Percentiles rank a stretch among this genome's conserved stretches.
Conservation (phyloP, 2,888 invertebrate species). For the Eupelmus urozonus region DNA sequence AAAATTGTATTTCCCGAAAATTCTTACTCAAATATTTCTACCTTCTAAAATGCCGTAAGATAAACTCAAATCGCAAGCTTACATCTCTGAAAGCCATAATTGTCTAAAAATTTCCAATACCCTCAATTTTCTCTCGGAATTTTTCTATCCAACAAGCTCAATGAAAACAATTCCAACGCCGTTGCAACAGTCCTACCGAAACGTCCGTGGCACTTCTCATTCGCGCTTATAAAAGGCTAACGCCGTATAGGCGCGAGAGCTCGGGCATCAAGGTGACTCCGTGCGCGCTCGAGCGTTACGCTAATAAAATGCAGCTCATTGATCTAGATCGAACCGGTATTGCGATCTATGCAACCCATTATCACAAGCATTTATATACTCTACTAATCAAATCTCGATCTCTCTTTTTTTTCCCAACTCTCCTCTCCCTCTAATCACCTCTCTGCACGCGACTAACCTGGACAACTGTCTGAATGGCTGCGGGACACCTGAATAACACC, state of each 20-base stretch:
- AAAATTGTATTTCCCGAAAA: background rate
- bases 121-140: background rate
- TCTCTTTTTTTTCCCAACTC: conserved; percentile 13
- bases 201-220: background rate
- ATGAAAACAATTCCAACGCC: too few relatives aligned
- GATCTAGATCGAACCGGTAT: conserved; percentile 32
- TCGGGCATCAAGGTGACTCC: conserved; percentile 38
- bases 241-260: too few relatives aligned
- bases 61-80: too few relatives aligned
- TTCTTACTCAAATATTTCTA: too few relatives aligned
- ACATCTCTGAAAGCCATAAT: too few relatives aligned
- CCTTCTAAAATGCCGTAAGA: too few relatives aligned
- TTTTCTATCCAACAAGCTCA: too few relatives aligned
- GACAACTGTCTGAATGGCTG: too few relatives aligned
- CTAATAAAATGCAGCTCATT: background rate
- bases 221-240: background rate
- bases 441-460: background rate
- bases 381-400: conserved; percentile 20
- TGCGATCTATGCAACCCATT: too few relatives aligned
- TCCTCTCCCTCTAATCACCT: background rate
- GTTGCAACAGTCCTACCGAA: background rate
- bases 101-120: too few relatives aligned
- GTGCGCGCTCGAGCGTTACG: background rate
- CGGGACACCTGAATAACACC: too few relatives aligned
- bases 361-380: background rate